phyloP scores from a whole-genome alignment of 2,113 vertebrate species.

The Notarius lentiginosus region DNA sequence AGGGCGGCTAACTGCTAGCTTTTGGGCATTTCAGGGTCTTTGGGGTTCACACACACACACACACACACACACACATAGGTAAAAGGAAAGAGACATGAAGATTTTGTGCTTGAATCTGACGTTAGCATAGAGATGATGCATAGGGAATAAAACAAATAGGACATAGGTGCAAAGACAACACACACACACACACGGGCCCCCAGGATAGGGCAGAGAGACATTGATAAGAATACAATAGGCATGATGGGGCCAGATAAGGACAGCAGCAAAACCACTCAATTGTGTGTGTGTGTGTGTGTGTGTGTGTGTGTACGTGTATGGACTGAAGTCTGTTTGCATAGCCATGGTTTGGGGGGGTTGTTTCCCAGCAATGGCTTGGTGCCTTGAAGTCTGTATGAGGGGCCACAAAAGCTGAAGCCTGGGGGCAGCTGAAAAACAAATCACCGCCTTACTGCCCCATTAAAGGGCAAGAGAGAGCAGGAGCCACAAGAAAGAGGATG shows the following conservation, averaged over 20 bases:
- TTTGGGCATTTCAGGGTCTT: conserved; percentile 9
- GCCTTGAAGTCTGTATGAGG: conserved; percentile 59
- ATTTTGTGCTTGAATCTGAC: neutral
- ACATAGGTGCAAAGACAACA: neutral
- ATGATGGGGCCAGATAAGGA: conserved; percentile 55
- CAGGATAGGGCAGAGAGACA: conserved; percentile 51
- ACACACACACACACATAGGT: neutral
- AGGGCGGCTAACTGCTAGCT: neutral
- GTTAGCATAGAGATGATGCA: neutral
- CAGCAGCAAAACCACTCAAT: conserved; percentile 12
- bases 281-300: conserved; percentile 35
- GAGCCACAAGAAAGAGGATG: neutral
- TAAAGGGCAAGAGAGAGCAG: conserved; percentile 41
- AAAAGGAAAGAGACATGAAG: neutral
- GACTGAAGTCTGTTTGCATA: conserved; percentile 35
- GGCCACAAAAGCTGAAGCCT: conserved; percentile 50
- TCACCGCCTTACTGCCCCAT: conserved; percentile 49
- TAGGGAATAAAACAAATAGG: neutral
- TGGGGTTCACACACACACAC: conserved; percentile 5
- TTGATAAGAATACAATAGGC: conserved; percentile 58
- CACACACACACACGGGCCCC: conserved; percentile 39
- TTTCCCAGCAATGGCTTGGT: conserved; percentile 44
- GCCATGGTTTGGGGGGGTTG: conserved; percentile 27
- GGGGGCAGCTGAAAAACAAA: conserved; percentile 53
- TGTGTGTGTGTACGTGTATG: conserved; percentile 12